These are phyloP conservation scores for Excalfactoria chinensis DNA, from an alignment of 2,113 vertebrate species.

Conservation along the genomic window DNA sequence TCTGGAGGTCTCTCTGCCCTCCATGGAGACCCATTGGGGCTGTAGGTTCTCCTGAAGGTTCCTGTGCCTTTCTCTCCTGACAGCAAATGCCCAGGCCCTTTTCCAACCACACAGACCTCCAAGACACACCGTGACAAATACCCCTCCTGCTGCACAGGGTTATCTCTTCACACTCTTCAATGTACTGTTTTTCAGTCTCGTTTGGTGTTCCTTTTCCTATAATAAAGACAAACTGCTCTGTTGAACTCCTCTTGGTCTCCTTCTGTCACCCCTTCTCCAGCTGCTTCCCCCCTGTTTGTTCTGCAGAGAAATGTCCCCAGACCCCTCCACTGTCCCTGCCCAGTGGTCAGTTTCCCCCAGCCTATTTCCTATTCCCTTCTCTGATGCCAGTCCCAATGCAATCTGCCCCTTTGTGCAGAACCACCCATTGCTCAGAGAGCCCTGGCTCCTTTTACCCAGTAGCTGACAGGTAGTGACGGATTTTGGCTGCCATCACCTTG, in stretches of 20 bases:
- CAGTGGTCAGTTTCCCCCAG: neutral
- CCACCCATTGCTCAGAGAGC: neutral
- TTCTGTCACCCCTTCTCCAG: fast-evolving
- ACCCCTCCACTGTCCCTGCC: neutral
- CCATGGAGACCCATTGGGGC: neutral
- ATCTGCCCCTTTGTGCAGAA: neutral
- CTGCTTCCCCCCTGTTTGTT: neutral
- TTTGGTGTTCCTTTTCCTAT: slow-evolving; percentile 13
- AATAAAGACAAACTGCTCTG: neutral
- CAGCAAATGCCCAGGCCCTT: neutral
- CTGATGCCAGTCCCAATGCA: neutral
- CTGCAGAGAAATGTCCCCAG: neutral
- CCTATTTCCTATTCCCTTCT: neutral
- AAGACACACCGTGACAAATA: neutral
- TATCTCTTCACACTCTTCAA: neutral
- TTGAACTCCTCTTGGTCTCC: neutral
- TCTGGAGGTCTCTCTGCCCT: neutral
- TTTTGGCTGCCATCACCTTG: neutral
- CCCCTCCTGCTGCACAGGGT: neutral
- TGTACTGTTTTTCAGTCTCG: slow-evolving; percentile 8
- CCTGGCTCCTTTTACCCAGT: neutral
- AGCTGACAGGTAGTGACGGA: slow-evolving; percentile 13
- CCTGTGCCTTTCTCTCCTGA: neutral
- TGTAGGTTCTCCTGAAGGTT: fast-evolving
- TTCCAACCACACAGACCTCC: neutral